Conservation (phyloP, 2,797 vertebrate species). For the Rachycentron canadum region DNA sequence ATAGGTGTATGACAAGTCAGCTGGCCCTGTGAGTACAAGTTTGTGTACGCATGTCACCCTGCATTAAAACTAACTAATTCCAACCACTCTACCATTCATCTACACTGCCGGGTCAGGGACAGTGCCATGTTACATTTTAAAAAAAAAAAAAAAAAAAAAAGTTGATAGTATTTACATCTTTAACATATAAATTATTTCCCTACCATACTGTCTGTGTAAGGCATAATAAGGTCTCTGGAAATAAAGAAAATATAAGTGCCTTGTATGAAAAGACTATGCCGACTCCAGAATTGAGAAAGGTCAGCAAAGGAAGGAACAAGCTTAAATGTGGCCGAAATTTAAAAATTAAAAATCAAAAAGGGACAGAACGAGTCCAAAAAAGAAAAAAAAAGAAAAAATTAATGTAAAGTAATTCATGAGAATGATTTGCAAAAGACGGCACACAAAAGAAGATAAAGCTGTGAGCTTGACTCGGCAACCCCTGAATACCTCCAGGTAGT, state of each 20-base stretch:
- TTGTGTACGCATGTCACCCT: conserved; percentile 60
- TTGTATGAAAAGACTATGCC: conserved; percentile 61
- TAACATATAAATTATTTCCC: conserved; percentile 83
- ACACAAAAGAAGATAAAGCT: conserved; percentile 68
- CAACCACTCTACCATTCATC: conserved; percentile 67
- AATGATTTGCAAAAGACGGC: conserved; percentile 73
- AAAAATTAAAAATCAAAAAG: conserved; percentile 30
- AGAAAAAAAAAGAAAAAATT: conserved; percentile 13
- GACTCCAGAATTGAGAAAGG: conserved; percentile 59
- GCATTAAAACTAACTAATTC: conserved; percentile 73
- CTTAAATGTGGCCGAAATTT: conserved; percentile 58
- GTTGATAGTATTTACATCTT: conserved; percentile 83
- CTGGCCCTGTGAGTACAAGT: conserved; percentile 60
- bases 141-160: too few species aligned
- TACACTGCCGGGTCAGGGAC: conserved; percentile 65
- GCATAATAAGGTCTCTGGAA: conserved; percentile 71
- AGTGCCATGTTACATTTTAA: conserved; percentile 66
- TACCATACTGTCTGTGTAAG: conserved; percentile 77
- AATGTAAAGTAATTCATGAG: conserved; percentile 70
- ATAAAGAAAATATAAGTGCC: conserved; percentile 55
- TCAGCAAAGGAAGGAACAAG: conserved; percentile 20
- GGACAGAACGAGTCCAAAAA: conserved; percentile 32
- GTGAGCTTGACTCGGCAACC: conserved; percentile 60
- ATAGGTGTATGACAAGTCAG: conserved; percentile 63
- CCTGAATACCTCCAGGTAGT: conserved; percentile 68